Percentiles rank a stretch among this genome's conserved stretches.
Conservation (phyloP, 2,113 vertebrate species). For the Rallus limicola region DNA sequence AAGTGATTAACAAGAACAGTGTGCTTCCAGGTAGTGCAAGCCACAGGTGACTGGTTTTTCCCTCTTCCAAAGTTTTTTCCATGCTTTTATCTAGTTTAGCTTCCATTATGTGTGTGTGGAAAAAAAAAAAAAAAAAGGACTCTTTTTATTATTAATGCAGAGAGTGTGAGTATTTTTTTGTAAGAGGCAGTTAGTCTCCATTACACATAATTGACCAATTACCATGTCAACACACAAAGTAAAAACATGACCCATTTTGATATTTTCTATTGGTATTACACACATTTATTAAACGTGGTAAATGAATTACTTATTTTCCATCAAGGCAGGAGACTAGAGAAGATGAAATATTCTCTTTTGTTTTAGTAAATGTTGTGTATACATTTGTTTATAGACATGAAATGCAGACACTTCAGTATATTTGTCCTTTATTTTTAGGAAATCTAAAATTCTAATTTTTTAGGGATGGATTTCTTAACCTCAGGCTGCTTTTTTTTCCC, state of each 20-base stretch:
- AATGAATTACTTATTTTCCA: background rate
- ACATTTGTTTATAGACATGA: background rate
- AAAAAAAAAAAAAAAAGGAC: background rate
- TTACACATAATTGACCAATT: constrained; percentile 54
- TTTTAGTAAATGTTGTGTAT: background rate
- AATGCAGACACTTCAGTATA: background rate
- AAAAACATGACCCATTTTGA: constrained; percentile 3
- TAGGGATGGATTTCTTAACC: background rate
- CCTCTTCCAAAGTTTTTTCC: background rate
- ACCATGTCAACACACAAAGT: constrained; percentile 3
- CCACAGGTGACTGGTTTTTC: background rate
- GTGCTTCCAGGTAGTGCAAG: background rate
- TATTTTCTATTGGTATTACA: background rate
- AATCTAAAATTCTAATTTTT: background rate
- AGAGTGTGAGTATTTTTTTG: background rate
- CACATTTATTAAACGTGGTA: background rate
- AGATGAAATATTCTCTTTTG: background rate
- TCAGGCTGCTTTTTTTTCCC: background rate
- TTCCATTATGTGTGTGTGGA: background rate
- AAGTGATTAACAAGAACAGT: background rate
- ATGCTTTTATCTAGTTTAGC: background rate
- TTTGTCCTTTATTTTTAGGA: background rate
- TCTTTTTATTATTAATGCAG: background rate
- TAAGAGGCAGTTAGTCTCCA: background rate
- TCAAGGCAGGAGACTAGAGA: background rate